phyloP scores from a whole-genome alignment of 2,113 vertebrate species.

The Crotalus tigris region DNA sequence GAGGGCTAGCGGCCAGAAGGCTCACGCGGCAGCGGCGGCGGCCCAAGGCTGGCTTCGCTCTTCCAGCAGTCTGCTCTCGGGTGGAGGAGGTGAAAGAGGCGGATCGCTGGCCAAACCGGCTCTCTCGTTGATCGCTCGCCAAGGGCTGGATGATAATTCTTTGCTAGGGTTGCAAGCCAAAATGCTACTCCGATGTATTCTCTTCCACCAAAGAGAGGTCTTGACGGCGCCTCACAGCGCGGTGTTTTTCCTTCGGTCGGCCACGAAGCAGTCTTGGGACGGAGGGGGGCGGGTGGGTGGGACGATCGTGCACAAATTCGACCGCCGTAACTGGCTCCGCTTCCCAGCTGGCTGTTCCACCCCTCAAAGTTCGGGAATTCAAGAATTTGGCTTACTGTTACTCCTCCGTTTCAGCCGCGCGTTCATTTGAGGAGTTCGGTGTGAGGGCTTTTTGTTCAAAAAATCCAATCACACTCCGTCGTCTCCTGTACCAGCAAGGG shows the following conservation, averaged over 20 bases:
- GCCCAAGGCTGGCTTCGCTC: background rate
- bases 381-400: slow-evolving; percentile 45
- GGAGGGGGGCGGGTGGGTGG: background rate
- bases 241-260: background rate
- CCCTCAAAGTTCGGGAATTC: slow-evolving; percentile 33
- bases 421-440: slow-evolving; percentile 21
- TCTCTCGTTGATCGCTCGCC: background rate
- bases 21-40: background rate
- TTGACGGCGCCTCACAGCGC: background rate
- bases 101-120: background rate
- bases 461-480: slow-evolving; percentile 56
- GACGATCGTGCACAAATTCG: background rate
- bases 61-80: background rate
- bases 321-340: slow-evolving; percentile 21
- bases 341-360: slow-evolving; percentile 28
- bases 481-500: slow-evolving; percentile 8
- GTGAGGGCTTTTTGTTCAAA: slow-evolving; percentile 7
- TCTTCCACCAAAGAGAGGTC: background rate
- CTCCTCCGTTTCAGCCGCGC: slow-evolving; percentile 37
- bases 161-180: background rate
- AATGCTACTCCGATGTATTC: background rate
- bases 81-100: background rate
- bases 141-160: background rate
- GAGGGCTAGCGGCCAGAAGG: slow-evolving; percentile 32
- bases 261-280: background rate